Percentiles rank a stretch among this genome's conserved stretches.
These are phyloP conservation scores for Lanistes nyassanus DNA, from an alignment of 1,140 invertebrate species.

Conservation along the genomic window DNA sequence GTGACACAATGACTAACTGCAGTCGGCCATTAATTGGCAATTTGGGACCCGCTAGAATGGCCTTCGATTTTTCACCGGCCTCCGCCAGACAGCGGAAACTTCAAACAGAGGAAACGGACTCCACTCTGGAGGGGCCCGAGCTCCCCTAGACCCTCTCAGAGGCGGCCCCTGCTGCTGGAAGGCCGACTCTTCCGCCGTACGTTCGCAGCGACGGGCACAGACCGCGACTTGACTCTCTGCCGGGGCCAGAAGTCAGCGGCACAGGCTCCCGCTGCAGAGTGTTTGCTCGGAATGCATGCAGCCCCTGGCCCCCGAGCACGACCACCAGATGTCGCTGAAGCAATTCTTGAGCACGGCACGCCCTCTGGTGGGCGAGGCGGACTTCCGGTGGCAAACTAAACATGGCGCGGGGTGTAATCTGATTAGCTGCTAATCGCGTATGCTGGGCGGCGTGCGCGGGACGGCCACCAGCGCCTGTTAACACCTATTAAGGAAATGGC, in stretches of 20 bases:
- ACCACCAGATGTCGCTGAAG: constrained; percentile 20
- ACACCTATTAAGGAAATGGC: constrained; percentile 22
- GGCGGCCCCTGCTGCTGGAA: too few relatives aligned
- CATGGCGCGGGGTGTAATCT: constrained; percentile 19
- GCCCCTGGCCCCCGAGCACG: not conserved
- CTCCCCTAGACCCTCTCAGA: too few relatives aligned
- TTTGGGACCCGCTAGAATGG: constrained; percentile 13
- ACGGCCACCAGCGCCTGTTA: not conserved
- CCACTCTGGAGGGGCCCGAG: not conserved
- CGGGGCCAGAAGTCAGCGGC: not conserved
- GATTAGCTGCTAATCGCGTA: constrained; percentile 27
- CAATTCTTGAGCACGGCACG: constrained; percentile 20
- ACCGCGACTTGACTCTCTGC: too few relatives aligned
- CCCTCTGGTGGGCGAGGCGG: constrained; percentile 20
- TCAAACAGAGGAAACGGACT: constrained; percentile 18
- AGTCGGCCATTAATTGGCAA: constrained; percentile 10
- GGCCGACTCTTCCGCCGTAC: too few relatives aligned
- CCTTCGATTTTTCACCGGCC: constrained; percentile 15
- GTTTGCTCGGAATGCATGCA: constrained; percentile 10
- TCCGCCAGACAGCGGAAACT: constrained; percentile 4
- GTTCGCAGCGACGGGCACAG: too few relatives aligned
- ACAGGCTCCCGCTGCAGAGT: not conserved
- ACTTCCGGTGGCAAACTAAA: constrained; percentile 23
- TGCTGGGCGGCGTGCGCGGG: not conserved
- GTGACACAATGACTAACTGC: constrained; percentile 17